phyloP scores from a whole-genome alignment of 2,797 vertebrate species.

The Myripristis jacobus region DNA sequence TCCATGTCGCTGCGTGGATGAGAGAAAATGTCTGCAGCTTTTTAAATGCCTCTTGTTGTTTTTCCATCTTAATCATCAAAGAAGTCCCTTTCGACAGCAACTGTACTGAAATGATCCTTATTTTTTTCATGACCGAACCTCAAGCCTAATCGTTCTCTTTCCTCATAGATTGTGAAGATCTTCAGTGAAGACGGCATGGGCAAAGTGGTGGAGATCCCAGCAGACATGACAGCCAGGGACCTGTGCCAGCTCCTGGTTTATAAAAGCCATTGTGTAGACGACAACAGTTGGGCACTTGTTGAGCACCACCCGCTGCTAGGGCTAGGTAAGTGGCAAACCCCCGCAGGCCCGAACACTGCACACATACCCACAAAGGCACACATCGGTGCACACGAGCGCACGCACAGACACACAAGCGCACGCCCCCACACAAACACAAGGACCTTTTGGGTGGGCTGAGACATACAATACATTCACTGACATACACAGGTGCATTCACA shows the following conservation, averaged over 20 bases:
- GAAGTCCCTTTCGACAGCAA: background rate
- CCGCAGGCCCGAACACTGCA: background rate
- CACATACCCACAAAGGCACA: background rate
- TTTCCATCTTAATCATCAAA: background rate
- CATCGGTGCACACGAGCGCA: background rate
- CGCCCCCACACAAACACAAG: constrained; percentile 6
- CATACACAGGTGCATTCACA: constrained; percentile 61
- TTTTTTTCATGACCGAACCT: constrained; percentile 6
- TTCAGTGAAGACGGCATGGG: constrained; percentile 96
- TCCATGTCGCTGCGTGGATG: too few relatives aligned
- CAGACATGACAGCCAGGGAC: constrained; percentile 96
- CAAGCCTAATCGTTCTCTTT: background rate
- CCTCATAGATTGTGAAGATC: constrained; percentile 92
- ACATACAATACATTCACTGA: constrained; percentile 40
- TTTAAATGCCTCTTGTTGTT: background rate
- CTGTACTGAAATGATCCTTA: background rate
- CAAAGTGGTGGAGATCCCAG: constrained; percentile 96
- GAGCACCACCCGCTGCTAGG: constrained; percentile 96
- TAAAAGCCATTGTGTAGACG: constrained; percentile 98
- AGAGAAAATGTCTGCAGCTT: too few relatives aligned
- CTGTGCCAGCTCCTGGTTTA: constrained; percentile 97
- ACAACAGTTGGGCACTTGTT: constrained; percentile 98
- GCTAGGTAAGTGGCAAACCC: constrained; percentile 86
- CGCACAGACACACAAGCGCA: constrained; percentile 19
- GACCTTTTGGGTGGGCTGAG: constrained; percentile 27